These are phyloP conservation scores for Marisa cornuarietis DNA, from an alignment of 1,140 invertebrate genomes.

Conservation along the genomic window DNA sequence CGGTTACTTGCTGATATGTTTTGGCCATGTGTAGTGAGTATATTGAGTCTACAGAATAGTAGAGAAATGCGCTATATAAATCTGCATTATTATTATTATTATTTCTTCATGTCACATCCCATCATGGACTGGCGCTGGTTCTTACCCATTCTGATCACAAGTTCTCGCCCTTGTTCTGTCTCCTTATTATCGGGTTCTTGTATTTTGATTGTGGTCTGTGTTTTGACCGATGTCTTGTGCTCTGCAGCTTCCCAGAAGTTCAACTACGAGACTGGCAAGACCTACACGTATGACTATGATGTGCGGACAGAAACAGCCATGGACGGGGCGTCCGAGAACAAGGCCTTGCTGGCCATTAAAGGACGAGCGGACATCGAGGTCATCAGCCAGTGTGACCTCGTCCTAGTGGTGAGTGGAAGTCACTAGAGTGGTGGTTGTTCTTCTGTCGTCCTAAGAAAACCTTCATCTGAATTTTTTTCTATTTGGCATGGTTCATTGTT, in stretches of 20 bases:
- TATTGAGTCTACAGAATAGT: no score
- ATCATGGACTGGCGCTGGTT: no score
- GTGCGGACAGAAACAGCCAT: slow-evolving; percentile 72
- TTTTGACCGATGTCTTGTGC: background rate
- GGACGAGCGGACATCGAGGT: slow-evolving; percentile 72
- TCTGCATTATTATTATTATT: no score
- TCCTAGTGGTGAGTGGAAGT: slow-evolving; percentile 65
- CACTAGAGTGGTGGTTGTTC: no score
- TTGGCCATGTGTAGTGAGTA: no score
- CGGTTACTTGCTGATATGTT: no score
- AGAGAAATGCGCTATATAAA: no score
- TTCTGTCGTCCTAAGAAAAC: no score
- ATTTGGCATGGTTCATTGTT: no score
- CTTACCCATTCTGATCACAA: background rate
- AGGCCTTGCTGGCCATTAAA: slow-evolving; percentile 67
- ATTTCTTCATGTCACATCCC: no score
- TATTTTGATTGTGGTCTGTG: background rate
- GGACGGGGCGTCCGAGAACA: slow-evolving; percentile 70
- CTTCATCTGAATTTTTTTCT: no score
- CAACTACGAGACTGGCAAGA: slow-evolving; percentile 71
- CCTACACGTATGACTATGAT: slow-evolving; percentile 74
- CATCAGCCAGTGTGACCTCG: slow-evolving; percentile 71
- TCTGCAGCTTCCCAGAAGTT: slow-evolving; percentile 62
- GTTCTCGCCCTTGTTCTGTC: background rate
- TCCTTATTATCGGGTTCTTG: background rate